A percentile compares a stretch with the other conserved stretches of the same genome.
These are phyloP conservation scores for Wasmannia auropunctata DNA, from an alignment of 1,140 invertebrate genomes.

Conservation along the genomic window DNA sequence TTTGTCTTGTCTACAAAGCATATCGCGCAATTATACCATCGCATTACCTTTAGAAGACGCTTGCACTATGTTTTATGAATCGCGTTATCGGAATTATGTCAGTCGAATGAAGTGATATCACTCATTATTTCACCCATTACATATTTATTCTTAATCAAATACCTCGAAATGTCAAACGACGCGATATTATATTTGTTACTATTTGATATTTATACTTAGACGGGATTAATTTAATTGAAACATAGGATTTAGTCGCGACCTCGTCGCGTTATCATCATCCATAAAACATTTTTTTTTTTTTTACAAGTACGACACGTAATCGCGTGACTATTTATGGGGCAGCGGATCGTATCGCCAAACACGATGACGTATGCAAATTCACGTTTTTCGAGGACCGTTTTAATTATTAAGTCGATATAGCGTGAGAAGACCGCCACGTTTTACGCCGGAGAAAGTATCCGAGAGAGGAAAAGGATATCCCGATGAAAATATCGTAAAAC, in stretches of 20 bases:
- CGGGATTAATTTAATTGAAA: not conserved
- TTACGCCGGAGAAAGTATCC: constrained; percentile 68
- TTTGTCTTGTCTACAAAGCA: constrained; percentile 23
- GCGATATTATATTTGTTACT: not conserved
- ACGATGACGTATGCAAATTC: constrained; percentile 35
- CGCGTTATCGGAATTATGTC: not conserved
- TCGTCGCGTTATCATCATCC: not conserved
- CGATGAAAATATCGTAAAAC: constrained; percentile 73
- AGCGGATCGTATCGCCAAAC: not conserved
- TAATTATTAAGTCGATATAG: constrained; percentile 38
- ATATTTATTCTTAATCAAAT: not conserved
- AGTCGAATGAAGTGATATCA: not conserved
- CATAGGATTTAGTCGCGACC: not conserved
- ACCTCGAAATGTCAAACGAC: not conserved
- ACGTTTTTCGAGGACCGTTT: constrained; percentile 25
- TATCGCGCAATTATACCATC: not conserved
- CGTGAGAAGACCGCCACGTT: constrained; percentile 35
- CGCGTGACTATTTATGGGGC: not conserved
- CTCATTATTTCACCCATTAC: not conserved
- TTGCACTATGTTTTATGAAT: not conserved
- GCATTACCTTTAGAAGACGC: not conserved
- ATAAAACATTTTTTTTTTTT: not conserved
- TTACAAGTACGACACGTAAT: not conserved
- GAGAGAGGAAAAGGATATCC: constrained; percentile 62
- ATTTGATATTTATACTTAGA: not conserved